These are phyloP conservation scores for Tetragnatha versicolor DNA, from an alignment of 1,140 invertebrate genomes.

Conservation along the genomic window DNA sequence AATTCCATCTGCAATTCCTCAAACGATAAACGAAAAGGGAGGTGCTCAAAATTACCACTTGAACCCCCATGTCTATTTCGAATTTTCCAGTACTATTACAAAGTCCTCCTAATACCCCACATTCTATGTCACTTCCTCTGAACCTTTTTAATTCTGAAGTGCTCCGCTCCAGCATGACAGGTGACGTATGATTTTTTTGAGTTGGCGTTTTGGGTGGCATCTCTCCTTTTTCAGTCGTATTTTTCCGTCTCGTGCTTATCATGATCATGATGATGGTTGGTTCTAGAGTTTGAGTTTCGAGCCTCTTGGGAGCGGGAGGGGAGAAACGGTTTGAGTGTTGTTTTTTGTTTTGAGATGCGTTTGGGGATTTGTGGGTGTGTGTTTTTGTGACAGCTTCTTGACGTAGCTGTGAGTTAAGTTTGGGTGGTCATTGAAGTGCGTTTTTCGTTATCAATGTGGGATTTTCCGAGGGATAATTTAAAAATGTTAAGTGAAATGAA, in stretches of 20 bases:
- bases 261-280: constrained; percentile 12
- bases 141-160: not conserved
- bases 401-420: no score
- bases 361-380: no score
- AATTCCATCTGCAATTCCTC: no score
- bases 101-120: not conserved
- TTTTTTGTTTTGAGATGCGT: no score
- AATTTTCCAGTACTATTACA: not conserved
- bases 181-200: constrained; percentile 33
- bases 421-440: no score
- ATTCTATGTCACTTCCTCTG: not conserved
- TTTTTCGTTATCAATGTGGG: no score
- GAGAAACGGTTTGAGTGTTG: no score
- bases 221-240: constrained; percentile 15
- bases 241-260: not conserved
- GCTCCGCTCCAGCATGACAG: constrained; percentile 5
- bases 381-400: no score
- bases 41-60: constrained; percentile 4
- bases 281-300: not conserved
- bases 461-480: no score
- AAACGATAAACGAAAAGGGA: no score
- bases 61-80: not conserved
- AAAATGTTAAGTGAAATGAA: no score
- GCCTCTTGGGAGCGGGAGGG: not conserved
- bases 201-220: constrained; percentile 35